A percentile compares a stretch with the other conserved stretches of the same genome.
phyloP scores from a whole-genome alignment of 1,140 invertebrate genomes.

The Thereuonema tuberculata region DNA sequence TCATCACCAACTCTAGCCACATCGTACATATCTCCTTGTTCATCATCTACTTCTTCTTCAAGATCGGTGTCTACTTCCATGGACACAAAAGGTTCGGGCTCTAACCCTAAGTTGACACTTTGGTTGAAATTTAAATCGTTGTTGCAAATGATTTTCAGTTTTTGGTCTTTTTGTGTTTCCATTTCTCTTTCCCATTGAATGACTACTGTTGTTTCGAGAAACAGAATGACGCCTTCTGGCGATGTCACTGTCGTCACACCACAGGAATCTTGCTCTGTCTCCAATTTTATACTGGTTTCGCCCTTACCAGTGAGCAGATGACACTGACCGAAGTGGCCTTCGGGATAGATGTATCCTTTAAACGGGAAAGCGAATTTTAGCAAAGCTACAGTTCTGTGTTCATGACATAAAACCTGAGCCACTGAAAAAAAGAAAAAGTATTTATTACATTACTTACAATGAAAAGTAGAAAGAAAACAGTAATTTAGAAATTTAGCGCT shows the following conservation, averaged over 20 bases:
- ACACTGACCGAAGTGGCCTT: neutral
- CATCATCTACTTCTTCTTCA: neutral
- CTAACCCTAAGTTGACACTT: too few species aligned
- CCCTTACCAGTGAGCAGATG: neutral
- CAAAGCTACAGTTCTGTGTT: neutral
- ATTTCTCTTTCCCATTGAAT: neutral
- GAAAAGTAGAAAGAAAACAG: too few species aligned
- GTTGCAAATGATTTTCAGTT: neutral
- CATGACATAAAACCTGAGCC: neutral
- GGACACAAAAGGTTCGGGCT: neutral
- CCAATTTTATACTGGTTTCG: neutral
- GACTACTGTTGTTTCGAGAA: neutral
- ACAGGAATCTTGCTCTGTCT: neutral
- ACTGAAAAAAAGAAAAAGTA: neutral
- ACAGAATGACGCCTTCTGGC: neutral
- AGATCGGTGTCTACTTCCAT: neutral
- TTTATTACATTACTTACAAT: too few species aligned
- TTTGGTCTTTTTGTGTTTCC: neutral
- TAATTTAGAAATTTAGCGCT: too few species aligned
- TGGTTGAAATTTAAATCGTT: too few species aligned
- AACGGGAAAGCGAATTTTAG: neutral
- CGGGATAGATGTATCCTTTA: neutral
- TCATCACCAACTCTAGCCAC: neutral
- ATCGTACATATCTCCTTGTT: neutral
- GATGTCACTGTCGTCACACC: neutral